Evolutionary conservation across 2,113 vertebrate species (phyloP).

Genomic region (Platysternon megacephalum): DNA sequence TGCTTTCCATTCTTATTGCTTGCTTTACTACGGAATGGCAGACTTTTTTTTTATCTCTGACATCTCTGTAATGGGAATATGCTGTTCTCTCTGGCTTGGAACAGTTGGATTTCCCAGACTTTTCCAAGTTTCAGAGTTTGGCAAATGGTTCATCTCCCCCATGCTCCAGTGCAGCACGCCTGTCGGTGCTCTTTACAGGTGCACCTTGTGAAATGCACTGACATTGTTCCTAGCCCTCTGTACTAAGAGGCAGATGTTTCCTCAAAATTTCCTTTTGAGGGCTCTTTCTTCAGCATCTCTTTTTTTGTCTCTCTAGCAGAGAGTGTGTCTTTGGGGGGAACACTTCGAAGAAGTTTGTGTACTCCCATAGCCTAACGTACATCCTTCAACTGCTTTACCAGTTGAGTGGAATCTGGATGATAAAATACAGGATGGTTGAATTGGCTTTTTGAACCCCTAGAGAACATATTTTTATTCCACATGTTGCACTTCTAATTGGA

Average conservation of each 20-base stretch:
- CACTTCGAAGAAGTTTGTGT: background rate
- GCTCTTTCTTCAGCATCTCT: background rate
- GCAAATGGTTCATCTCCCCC: background rate
- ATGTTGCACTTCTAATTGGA: background rate
- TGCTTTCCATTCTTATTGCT: background rate
- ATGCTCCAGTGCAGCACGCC: background rate
- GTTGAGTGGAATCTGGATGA: background rate
- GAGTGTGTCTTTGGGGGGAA: background rate
- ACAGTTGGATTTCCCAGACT: background rate
- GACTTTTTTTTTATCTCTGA: background rate
- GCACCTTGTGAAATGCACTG: background rate
- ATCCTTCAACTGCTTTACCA: background rate
- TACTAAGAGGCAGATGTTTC: background rate
- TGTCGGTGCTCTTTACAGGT: rapidly evolving
- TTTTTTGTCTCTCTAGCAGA: background rate
- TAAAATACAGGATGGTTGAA: rapidly evolving
- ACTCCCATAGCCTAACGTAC: background rate
- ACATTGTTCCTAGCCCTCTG: background rate
- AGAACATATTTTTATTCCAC: background rate
- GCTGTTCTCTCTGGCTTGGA: background rate
- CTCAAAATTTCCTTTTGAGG: background rate
- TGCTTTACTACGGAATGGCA: background rate
- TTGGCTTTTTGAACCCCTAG: background rate
- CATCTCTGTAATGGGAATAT: background rate
- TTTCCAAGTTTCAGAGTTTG: background rate